A percentile compares a stretch with the other conserved stretches of the same genome.
These are phyloP conservation scores for Unio delphinus DNA, from an alignment of 2,888 invertebrate species.

Conservation along the genomic window DNA sequence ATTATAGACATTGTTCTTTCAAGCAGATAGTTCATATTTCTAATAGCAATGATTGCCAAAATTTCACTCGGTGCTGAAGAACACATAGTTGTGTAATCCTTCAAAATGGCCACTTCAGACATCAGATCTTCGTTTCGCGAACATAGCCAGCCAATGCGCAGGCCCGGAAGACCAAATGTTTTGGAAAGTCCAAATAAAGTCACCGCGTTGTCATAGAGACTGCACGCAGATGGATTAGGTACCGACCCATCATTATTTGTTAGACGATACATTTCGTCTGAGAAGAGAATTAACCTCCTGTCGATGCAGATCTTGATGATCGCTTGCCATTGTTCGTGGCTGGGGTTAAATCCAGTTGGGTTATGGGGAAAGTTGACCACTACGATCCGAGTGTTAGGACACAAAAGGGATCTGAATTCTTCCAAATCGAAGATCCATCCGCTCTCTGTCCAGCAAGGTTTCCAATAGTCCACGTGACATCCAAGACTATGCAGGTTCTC, in stretches of 20 bases:
- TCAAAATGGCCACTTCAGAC: conserved; percentile 14
- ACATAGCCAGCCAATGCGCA: conserved; percentile 33
- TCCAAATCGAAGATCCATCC: conserved; percentile 27
- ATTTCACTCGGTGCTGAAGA: conserved; percentile 24
- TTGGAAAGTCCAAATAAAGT: conserved; percentile 32
- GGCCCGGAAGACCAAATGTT: conserved; percentile 32
- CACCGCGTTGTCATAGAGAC: conserved; percentile 20
- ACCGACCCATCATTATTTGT: conserved; percentile 20
- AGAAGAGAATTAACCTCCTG: conserved; percentile 22
- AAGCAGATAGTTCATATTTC: conserved; percentile 16
- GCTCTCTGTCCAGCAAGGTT: not conserved
- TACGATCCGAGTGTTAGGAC: conserved; percentile 22
- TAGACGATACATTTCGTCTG: conserved; percentile 35
- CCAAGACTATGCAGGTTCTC: conserved; percentile 17
- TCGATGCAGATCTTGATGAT: conserved; percentile 21
- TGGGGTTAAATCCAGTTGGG: conserved; percentile 27
- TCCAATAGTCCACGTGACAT: conserved; percentile 20
- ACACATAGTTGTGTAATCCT: conserved; percentile 37
- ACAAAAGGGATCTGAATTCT: conserved; percentile 11
- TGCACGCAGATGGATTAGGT: conserved; percentile 23
- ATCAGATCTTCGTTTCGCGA: conserved; percentile 16
- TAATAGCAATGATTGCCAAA: conserved; percentile 28
- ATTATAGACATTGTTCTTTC: conserved; percentile 15
- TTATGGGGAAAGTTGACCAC: conserved; percentile 44
- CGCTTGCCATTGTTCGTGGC: conserved; percentile 12